A percentile compares a stretch with the other conserved stretches of the same genome.
Conservation (phyloP, 2,888 invertebrate species). For the Mamestra brassicae region DNA sequence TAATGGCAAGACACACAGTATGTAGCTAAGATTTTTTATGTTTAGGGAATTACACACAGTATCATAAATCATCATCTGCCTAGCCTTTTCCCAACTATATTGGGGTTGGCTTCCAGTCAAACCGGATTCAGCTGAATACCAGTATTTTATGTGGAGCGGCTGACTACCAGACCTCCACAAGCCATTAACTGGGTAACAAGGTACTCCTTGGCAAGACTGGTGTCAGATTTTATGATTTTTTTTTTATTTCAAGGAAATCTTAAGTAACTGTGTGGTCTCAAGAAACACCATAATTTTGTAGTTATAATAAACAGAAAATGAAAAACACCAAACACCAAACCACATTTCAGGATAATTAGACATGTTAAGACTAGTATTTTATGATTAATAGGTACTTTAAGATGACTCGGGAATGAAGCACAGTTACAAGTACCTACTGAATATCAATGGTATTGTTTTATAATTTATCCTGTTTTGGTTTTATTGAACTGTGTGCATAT, state of each 20-base stretch:
- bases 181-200: no score
- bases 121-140: no score
- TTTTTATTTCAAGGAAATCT: neutral
- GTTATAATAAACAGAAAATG: neutral
- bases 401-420: constrained; percentile 12
- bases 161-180: no score
- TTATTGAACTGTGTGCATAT: neutral
- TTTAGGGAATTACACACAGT: neutral
- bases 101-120: no score
- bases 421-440: constrained; percentile 1
- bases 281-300: constrained; percentile 13
- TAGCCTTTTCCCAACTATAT: no score
- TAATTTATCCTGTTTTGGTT: constrained; percentile 40
- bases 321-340: constrained; percentile 9
- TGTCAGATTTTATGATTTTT: no score
- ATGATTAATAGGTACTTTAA: constrained; percentile 16
- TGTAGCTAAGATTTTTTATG: neutral
- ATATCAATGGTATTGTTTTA: constrained; percentile 6
- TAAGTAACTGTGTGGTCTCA: neutral
- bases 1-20: neutral
- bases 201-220: no score
- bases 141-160: no score
- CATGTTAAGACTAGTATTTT: neutral
- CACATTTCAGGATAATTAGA: constrained; percentile 37
- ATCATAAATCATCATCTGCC: neutral